These are phyloP conservation scores for Oncopeltus fasciatus DNA, from an alignment of 1,140 invertebrate species.

Conservation along the genomic window DNA sequence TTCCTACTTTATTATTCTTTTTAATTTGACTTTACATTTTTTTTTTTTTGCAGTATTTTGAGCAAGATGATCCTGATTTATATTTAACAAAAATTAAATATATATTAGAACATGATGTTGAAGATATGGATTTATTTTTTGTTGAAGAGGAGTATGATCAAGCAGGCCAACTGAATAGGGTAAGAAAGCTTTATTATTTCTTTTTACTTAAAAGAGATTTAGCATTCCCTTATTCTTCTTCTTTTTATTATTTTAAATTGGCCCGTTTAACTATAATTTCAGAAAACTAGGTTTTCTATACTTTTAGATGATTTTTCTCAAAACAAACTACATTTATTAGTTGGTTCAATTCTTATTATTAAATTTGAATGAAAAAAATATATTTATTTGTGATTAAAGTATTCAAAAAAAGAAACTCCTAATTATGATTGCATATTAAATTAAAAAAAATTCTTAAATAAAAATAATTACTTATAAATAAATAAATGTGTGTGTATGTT, in stretches of 20 bases:
- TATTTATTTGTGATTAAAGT: background rate
- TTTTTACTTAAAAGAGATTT: too few relatives aligned
- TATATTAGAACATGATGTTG: constrained; percentile 78
- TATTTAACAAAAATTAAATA: constrained; percentile 85
- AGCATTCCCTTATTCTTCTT: background rate
- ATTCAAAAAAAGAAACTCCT: too few relatives aligned
- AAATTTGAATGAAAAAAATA: background rate
- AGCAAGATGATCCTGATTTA: constrained; percentile 86
- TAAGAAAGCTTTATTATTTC: too few relatives aligned
- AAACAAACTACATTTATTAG: background rate
- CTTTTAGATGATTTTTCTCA: background rate
- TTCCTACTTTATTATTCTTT: too few relatives aligned
- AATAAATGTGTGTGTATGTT: too few relatives aligned
- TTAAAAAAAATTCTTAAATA: too few relatives aligned
- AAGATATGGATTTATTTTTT: constrained; percentile 72
- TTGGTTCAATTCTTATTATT: background rate
- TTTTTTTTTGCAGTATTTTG: constrained; percentile 63
- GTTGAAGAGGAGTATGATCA: constrained; percentile 76
- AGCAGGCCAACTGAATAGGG: constrained; percentile 57
- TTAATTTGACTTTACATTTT: background rate
- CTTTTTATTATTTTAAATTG: background rate
- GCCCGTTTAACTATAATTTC: background rate
- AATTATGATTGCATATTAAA: too few relatives aligned
- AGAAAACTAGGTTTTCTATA: background rate
- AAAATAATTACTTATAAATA: too few relatives aligned